Conservation (phyloP, 2,113 vertebrate species). For the Larimichthys polyactis region DNA sequence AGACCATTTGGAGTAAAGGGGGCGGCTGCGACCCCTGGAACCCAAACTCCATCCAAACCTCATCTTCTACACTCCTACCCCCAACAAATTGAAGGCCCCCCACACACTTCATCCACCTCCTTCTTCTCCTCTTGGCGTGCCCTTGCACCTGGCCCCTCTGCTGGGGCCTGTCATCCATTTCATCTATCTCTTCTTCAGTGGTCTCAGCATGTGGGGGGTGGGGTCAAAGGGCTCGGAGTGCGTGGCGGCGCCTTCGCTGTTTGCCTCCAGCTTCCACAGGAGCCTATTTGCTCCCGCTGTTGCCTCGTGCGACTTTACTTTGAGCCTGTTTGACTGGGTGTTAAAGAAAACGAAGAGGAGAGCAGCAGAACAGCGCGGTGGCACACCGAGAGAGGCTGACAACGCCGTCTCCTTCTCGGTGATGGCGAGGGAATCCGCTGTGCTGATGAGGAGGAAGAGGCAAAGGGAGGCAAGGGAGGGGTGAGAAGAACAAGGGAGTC, state of each 20-base stretch:
- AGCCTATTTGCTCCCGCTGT: constrained; percentile 44
- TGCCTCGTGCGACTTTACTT: constrained; percentile 8
- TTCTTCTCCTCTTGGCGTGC: constrained; percentile 21
- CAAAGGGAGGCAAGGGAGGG: constrained; percentile 18
- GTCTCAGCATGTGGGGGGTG: not conserved
- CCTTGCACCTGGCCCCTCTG: constrained; percentile 55
- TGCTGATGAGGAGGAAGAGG: constrained; percentile 78
- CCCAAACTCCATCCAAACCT: constrained; percentile 69
- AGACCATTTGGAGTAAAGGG: constrained; percentile 26
- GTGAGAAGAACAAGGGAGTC: constrained; percentile 53
- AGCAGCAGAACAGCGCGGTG: not conserved
- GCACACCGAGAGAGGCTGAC: constrained; percentile 22
- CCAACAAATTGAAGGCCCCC: constrained; percentile 51
- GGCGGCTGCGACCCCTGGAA: constrained; percentile 28
- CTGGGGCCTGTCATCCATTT: constrained; percentile 65
- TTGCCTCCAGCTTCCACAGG: constrained; percentile 36
- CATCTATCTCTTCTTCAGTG: constrained; percentile 58
- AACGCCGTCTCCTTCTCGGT: constrained; percentile 47
- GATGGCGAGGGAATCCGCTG: constrained; percentile 75
- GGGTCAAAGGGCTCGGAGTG: constrained; percentile 45
- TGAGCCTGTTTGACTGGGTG: constrained; percentile 32
- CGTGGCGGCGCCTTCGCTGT: not conserved
- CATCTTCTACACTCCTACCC: constrained; percentile 54
- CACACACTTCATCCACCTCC: not conserved
- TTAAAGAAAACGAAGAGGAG: not conserved